Percentiles rank a stretch among this genome's conserved stretches.
phyloP scores from a whole-genome alignment of 1,140 invertebrate genomes.

The Diorhabda elongata region DNA sequence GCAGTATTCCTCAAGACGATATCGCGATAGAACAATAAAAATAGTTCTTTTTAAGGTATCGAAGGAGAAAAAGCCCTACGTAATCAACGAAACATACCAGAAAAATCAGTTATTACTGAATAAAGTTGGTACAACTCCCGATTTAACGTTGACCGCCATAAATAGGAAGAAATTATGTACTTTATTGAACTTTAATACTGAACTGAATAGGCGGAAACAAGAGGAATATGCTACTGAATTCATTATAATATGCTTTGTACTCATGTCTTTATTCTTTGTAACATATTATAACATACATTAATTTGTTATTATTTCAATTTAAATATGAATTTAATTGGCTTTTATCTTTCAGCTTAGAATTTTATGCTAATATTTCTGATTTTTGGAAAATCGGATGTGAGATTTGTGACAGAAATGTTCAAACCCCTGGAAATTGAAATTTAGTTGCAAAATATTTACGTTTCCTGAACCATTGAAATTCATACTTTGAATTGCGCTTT shows the following conservation, averaged over 20 bases:
- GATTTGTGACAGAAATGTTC: too few relatives aligned
- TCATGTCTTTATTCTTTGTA: constrained; percentile 20
- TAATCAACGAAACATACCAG: neutral
- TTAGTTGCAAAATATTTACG: too few relatives aligned
- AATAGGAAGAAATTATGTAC: constrained; percentile 13
- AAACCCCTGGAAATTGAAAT: too few relatives aligned
- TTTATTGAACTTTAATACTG: constrained; percentile 18
- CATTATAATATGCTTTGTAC: constrained; percentile 25
- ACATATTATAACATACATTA: constrained; percentile 17
- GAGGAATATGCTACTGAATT: constrained; percentile 28
- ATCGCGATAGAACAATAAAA: neutral
- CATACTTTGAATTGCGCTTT: too few relatives aligned
- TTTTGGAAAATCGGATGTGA: too few relatives aligned
- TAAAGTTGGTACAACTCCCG: too few relatives aligned
- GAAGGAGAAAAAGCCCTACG: neutral
- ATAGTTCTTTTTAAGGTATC: neutral
- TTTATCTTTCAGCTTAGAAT: too few relatives aligned
- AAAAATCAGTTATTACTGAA: neutral
- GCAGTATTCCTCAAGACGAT: neutral
- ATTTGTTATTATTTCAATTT: neutral
- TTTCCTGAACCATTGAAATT: too few relatives aligned
- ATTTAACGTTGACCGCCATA: neutral
- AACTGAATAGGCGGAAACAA: constrained; percentile 20
- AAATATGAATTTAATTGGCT: too few relatives aligned
- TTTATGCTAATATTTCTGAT: too few relatives aligned